Conservation (phyloP, 2,888 invertebrate species). For the Tribolium freemani region DNA sequence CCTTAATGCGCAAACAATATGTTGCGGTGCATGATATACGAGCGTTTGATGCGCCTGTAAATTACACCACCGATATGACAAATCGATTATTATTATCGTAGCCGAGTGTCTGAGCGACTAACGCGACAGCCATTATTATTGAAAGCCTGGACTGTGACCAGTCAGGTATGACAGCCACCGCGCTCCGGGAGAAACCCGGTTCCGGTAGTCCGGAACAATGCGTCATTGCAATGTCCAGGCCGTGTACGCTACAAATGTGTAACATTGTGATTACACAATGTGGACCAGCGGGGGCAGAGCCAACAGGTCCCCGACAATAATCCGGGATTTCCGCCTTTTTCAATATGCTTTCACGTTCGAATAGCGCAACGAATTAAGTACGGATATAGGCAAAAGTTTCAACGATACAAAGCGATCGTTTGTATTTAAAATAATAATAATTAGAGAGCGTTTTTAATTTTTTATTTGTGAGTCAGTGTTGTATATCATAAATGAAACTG, state of each 20-base stretch:
- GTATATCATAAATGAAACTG: no score
- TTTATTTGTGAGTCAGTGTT: no score
- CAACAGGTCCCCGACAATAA: constrained; percentile 32
- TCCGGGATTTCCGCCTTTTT: constrained; percentile 30
- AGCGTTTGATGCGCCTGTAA: constrained; percentile 28
- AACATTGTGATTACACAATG: constrained; percentile 38
- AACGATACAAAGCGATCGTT: background rate
- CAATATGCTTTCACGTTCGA: background rate
- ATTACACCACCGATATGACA: constrained; percentile 21
- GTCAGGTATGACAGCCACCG: constrained; percentile 37
- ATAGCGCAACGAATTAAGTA: background rate
- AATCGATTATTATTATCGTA: constrained; percentile 32
- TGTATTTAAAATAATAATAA: no score
- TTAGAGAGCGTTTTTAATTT: no score
- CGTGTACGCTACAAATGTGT: constrained; percentile 30
- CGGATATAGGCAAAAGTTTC: background rate
- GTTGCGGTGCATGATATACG: constrained; percentile 18
- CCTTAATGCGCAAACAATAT: constrained; percentile 31
- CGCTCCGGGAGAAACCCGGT: constrained; percentile 28
- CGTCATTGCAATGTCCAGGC: constrained; percentile 28
- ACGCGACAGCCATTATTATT: constrained; percentile 14
- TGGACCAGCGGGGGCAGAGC: constrained; percentile 2
- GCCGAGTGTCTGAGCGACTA: constrained; percentile 1
- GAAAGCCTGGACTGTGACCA: constrained; percentile 16
- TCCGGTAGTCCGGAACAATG: constrained; percentile 42